Base-by-base conservation (phyloP, 2,888 invertebrate species). In the Melinaea menophilus region DNA sequence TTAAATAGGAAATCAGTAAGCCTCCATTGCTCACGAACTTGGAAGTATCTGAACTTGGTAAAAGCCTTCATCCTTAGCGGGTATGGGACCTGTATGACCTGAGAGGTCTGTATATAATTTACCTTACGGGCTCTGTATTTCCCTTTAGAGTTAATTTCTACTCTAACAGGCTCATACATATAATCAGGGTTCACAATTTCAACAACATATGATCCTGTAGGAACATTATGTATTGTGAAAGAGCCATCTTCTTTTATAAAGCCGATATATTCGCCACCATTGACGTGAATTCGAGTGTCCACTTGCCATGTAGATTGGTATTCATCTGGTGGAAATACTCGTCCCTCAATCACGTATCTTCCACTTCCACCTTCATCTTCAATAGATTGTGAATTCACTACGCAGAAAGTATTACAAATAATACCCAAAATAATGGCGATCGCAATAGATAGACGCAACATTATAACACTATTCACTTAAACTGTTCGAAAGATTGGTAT, bases 81-180 rank as follows among this genome's bases (percentile, higher is more conserved):
- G 85, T 99, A 99, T 0, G 96, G 95, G 62, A 99, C 94, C 86
- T 97, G 97, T 65, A 95, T 93, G 0, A 99, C 95, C 80, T 96
- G 94, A 0, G 96, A 95, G 0, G 97, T 97, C 84, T 99, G 98
- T 55, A 99, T 94, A 76, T 96, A 94, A 84, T 98, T 99, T 0
- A 99, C 96, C 90, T 96, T 97, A 56, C 99, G 92, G 0, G 98
- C 99, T 72, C 99, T 92, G 77, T 96, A 97, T 86, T 99, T 99
- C 48, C 99, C 99, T 85, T 98, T 99, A 0, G 97, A 95, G 81
- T 97, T 99, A 67, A 99, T 98, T 90, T 99, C 99, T 1, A 99
- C 98, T 67, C 99, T 92, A 5, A 97, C 94, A 31, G 98, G 96
- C 82, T 99, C 99, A 82, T 98, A 99, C 70, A 95, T 93, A 78